Base-by-base conservation (phyloP, 1,140 invertebrate species). In the Papilio helenus region DNA sequence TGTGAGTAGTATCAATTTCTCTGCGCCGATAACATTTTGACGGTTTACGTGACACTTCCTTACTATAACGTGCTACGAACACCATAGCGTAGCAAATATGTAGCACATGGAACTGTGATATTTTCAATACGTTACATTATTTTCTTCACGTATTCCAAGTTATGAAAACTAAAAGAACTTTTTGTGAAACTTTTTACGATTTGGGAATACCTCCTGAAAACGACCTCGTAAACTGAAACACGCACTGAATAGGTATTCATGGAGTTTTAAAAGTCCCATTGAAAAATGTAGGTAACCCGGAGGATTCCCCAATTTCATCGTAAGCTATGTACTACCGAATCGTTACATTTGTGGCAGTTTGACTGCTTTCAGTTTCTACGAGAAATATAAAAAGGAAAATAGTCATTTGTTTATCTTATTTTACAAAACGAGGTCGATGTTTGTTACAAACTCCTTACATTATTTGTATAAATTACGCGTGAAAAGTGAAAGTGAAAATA, bases 21-120 rank as follows among this genome's bases (percentile, higher is more conserved):
- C 86, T 88, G 84, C 79, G 83, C 85, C 87, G 93, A 94, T 93
- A 93, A 91, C 89, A 91, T 90, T 93, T 92, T 92, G 87, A 88
- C 88, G 83, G 87, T 92, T 90, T 91, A 93, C 93, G 91, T 93
- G 93, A n/a, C n/a, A n/a, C n/a, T 39, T 39, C 5, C 7, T 39
- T 39, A 39, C 34, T 39, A 39, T 39, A 39, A 46, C 12, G 44
- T 61, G 58, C 58, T 26, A 61, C 58, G 23, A 26, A 14, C 23
- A 39, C 34, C 34, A 8, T 8, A 14, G 3, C 58, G 23, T 61
- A 61, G 58, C 58, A 23, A 29, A 61, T 61, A 23, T 26, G 58
- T 61, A 26, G 23, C 23, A 61, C 0, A 14, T 7, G 7, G 0
- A 12, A 26, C 20, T 16, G 14, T 61, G 58, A 23, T 61, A 26